Base-by-base conservation (phyloP, 1,140 invertebrate genomes). In the Kradibia gibbosae region DNA sequence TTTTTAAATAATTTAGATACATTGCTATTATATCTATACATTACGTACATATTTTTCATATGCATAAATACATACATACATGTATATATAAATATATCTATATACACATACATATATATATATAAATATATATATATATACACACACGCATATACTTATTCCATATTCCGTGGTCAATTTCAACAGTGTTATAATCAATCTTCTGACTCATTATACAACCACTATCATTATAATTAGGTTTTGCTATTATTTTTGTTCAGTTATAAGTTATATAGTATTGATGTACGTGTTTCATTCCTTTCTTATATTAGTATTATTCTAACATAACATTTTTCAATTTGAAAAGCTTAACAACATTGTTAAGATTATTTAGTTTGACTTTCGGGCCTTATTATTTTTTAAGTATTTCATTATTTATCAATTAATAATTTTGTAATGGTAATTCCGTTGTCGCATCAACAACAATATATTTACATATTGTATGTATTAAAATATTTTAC, bases 121-220 rank as follows among this genome's bases (percentile, higher is more conserved):
- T 57, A 57, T 57, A 57, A 13, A 57, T 57, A 57, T 57, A 57
- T 57, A 57, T 57, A 57, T 57, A 57, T 57, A 57, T 57, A 57
- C 22, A n/a, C 22, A 57, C 22, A 13, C 22, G n/a, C 22, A 57
- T 13, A 13, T 10, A 57, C 22, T 17, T 57, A n/a, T n/a, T n/a
- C n/a, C n/a, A n/a, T n/a, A n/a, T n/a, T 10, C 55, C 17, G 55
- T 48, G 17, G 17, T 48, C 17, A 48, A 48, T 48, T 48, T 48
- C 45, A 48, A 10, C 17, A 17, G 7, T 48, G 17, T 48, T 48
- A 48, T 48, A 10, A 48, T 48, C 45, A 48, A 10, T n/a, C n/a
- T n/a, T n/a, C n/a, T n/a, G n/a, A n/a, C n/a, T n/a, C n/a, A n/a
- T n/a, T n/a, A n/a, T 48, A 48, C 17, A 48, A 17, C 45, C 45